Evolutionary conservation across 2,797 vertebrate species (phyloP).

Genomic region (Enteromius mattozi): DNA sequence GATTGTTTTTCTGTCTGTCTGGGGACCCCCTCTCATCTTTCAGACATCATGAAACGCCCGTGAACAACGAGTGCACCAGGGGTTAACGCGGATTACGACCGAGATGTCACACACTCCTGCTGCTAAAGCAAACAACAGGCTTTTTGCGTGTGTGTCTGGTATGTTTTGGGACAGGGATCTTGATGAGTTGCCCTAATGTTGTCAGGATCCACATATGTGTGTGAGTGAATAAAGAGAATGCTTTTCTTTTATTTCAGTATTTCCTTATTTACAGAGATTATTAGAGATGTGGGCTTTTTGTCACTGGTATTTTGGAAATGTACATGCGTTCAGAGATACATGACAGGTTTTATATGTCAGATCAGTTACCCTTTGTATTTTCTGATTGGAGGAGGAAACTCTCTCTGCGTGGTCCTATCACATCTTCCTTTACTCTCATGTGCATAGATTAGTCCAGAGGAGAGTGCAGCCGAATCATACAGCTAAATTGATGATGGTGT

Average conservation of each 20-base stretch:
- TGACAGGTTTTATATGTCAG: constrained; percentile 7
- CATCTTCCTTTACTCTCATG: constrained; percentile 39
- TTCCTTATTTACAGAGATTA: background rate
- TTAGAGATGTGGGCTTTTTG: constrained; percentile 13
- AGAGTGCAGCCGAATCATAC: background rate
- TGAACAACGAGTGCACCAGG: constrained; percentile 70
- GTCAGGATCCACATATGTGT: constrained; percentile 25
- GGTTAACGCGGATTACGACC: constrained; percentile 79
- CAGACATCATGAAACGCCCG: constrained; percentile 75
- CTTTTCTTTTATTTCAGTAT: constrained; percentile 3
- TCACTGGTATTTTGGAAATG: constrained; percentile 56
- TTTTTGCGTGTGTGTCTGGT: constrained; percentile 40
- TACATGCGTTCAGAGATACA: constrained; percentile 43
- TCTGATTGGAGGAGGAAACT: constrained; percentile 55
- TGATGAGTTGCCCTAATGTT: constrained; percentile 40
- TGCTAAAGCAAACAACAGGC: constrained; percentile 73
- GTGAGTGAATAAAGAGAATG: background rate
- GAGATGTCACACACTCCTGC: constrained; percentile 76
- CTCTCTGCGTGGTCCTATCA: constrained; percentile 39
- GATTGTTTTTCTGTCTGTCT: constrained; percentile 81
- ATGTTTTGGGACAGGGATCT: constrained; percentile 22
- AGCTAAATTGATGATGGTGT: constrained; percentile 45
- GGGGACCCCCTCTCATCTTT: constrained; percentile 72
- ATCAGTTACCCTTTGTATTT: constrained; percentile 58
- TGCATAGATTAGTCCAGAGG: constrained; percentile 41